A percentile compares a stretch with the other conserved stretches of the same genome.
These are phyloP conservation scores for Synergus umbraculus DNA, from an alignment of 2,888 invertebrate species.

Conservation along the genomic window DNA sequence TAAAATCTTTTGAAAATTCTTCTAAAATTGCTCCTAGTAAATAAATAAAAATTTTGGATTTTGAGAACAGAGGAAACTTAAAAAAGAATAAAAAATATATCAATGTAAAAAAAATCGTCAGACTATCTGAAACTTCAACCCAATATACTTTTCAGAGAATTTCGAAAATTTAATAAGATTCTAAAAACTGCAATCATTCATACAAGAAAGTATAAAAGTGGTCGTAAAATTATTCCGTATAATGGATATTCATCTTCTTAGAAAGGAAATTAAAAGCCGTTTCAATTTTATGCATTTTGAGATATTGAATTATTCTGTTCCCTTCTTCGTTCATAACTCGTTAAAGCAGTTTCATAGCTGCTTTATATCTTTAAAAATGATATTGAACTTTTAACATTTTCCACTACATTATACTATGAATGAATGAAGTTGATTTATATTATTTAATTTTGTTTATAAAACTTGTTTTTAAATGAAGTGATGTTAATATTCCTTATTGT, in stretches of 20 bases:
- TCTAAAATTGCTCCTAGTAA: no score
- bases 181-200: neutral
- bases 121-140: no score
- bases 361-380: neutral
- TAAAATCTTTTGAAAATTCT: no score
- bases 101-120: no score
- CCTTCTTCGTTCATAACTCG: neutral
- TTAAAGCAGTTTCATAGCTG: neutral
- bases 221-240: constrained; percentile 24
- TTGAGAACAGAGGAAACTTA: no score
- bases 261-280: constrained; percentile 3
- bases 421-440: neutral
- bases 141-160: neutral
- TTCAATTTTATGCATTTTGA: constrained; percentile 12
- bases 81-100: no score
- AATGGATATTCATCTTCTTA: constrained; percentile 26
- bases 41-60: no score
- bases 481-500: neutral
- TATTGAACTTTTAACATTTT: no score
- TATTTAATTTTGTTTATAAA: neutral
- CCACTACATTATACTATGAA: no score
- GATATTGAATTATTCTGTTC: constrained; percentile 17
- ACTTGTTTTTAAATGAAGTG: neutral
- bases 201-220: no score
- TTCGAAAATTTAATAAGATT: neutral